Base-by-base conservation (phyloP, 2,797 vertebrate genomes). In the Gymnopithys bicolor region DNA sequence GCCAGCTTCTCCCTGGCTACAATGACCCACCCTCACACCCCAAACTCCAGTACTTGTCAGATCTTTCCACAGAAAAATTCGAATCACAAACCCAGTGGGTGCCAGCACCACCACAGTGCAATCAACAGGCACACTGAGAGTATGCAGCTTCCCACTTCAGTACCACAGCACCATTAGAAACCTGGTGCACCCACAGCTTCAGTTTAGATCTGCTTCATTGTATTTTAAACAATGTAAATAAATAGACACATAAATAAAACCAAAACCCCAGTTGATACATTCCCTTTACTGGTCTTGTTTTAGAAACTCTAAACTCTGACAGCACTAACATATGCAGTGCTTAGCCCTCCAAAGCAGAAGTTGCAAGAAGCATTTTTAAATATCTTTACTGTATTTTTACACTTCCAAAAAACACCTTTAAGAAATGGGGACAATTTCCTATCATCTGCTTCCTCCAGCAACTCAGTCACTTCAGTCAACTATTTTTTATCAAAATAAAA, bases 71-170 rank as follows among this genome's bases (percentile, higher is more conserved):
- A 67, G 17, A 37, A 2, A 24, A n/a, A 51, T 28, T 45, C 27
- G 51, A 55, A 87, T 49, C 56, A 58, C 0, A 1, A 80, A 46
- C 7, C 9, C 64, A 46, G 22, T 3, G 27, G 71, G 59, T 8
- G 30, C 15, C 46, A 86, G 43, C 1, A 10, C 12, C n/a, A 81
- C 33, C 30, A 49, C 69, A 51, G 13, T 7, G 46, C 32, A 46
- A 66, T 4, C 41, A 51, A 41, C 10, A 35, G 30, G 18, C 60
- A 78, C 21, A 9, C 45, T 35, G 13, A 10, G 30, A 66, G 10
- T 53, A 55, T 0, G 6, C 2, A 22, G 79, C 51, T 63, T 58
- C 46, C 56, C 69, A 35, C 51, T 77, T 53, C 0, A 0, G 37
- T 1, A 53, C 55, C 71, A 82, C 33, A 3, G 2, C 5, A 5